Base-by-base conservation (phyloP, 2,888 invertebrate species). In the Pseudanteris insignis region DNA sequence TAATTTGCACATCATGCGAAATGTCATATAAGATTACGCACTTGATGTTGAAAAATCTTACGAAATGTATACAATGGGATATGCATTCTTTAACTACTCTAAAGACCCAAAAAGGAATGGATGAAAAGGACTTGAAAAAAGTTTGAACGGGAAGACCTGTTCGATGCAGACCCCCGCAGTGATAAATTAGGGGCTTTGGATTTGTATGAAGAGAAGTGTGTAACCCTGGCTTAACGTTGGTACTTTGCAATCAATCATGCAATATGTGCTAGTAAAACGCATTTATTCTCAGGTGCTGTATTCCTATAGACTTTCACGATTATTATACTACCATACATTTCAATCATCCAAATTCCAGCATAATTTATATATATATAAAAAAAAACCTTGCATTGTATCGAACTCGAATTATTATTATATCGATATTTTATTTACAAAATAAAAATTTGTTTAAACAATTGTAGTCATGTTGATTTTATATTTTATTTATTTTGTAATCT, bases 161-260 rank as follows among this genome's bases (percentile, higher is more conserved):
- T 76, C 68, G 61, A 51, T 33, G 62, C 76, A 76, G 76, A 66
- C 70, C 60, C 64, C 50, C 61, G 34, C 64, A 65, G 74, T 78
- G 78, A 79, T 79, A 79, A 78, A 79, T 79, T 75, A 75, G 68
- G 67, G 70, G 73, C 65, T 72, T 70, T 70, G 70, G 73, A 73
- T 71, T 76, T 74, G 74, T 78, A 78, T 76, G 74, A 76, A 76
- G 69, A 74, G 73, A 73, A 78, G 78, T 77, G 76, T 78, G 77
- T 78, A 78, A 76, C 77, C 70, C 75, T 43, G 73, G 73, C 74
- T 79, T 70, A 76, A 71, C 69, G 67, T 69, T 75, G 73, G 73
- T 77, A 67, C 74, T 67, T 30, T 34, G 68, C 68, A 71, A 79
- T 79, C 78, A 74, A 79, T 79, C 79, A 79, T 77, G 69, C 61